Percentiles rank a stretch among this genome's conserved stretches.
phyloP scores from a whole-genome alignment of 2,797 vertebrate species.

The Alfaro cultratus region DNA sequence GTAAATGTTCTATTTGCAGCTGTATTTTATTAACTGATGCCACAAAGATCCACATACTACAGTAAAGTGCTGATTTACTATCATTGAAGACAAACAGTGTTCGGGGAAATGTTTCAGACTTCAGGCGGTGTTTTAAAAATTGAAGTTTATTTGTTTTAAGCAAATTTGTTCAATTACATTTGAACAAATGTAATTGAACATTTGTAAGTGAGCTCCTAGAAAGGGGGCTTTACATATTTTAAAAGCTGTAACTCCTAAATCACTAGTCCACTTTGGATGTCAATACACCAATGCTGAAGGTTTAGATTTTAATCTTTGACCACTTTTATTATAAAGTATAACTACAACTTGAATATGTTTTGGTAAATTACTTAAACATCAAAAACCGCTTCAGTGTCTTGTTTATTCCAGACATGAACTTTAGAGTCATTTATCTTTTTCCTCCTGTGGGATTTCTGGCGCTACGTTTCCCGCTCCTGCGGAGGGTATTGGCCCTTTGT shows the following conservation, averaged over 20 bases:
- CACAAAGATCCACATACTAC: neutral
- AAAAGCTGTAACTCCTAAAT: neutral
- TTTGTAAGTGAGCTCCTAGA: neutral
- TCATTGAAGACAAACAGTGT: neutral
- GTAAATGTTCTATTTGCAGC: neutral
- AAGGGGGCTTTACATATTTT: neutral
- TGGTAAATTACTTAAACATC: neutral
- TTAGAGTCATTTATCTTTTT: slow-evolving; percentile 41
- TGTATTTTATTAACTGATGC: neutral
- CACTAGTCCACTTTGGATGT: neutral
- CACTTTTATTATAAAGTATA: slow-evolving; percentile 1
- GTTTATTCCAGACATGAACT: slow-evolving; percentile 5
- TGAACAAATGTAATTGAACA: neutral
- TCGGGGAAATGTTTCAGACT: slow-evolving; percentile 2
- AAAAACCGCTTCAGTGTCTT: slow-evolving; percentile 2
- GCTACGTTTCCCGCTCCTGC: slow-evolving; percentile 71
- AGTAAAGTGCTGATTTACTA: slow-evolving; percentile 4
- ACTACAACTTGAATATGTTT: neutral
- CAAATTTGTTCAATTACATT: neutral
- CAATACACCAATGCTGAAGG: neutral
- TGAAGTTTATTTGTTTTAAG: neutral
- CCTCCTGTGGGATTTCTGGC: slow-evolving; percentile 63
- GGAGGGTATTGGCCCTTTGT: slow-evolving; percentile 72
- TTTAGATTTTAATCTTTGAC: neutral
- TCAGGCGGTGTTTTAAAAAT: neutral